A percentile compares a stretch with the other conserved stretches of the same genome.
Evolutionary conservation across 2,888 invertebrate genomes (phyloP).

Genomic region (Seira sanloemensis): DNA sequence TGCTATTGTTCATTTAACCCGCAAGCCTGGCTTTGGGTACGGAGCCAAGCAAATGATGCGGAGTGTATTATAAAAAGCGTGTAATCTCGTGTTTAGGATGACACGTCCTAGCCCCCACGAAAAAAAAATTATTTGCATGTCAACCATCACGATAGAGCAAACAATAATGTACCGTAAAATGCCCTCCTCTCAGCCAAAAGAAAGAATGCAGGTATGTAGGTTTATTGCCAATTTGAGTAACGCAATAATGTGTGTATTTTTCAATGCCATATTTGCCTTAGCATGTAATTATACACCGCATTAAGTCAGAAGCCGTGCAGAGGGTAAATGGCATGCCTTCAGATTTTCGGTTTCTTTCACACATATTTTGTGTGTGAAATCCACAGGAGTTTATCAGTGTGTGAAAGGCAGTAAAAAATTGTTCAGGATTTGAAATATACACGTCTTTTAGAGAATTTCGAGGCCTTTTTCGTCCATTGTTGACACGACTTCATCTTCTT

Average conservation of each 20-base stretch:
- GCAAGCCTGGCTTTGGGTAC: background rate
- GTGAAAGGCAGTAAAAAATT: constrained; percentile 34
- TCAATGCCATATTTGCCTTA: constrained; percentile 48
- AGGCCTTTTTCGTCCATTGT: background rate
- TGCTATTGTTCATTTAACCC: background rate
- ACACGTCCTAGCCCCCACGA: background rate
- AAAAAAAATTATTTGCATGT: constrained; percentile 62
- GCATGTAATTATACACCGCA: constrained; percentile 15
- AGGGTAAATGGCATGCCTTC: background rate
- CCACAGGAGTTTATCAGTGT: constrained; percentile 37
- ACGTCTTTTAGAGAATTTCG: background rate
- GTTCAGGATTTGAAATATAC: background rate
- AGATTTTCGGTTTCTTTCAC: constrained; percentile 60
- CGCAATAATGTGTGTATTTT: constrained; percentile 35
- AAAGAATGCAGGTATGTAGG: constrained; percentile 35
- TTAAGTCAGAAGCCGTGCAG: background rate
- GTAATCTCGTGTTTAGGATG: background rate
- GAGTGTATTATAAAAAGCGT: background rate
- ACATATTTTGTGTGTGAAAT: background rate
- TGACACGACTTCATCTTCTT: background rate
- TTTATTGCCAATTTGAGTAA: constrained; percentile 51
- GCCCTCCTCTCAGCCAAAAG: constrained; percentile 37
- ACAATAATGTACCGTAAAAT: constrained; percentile 61
- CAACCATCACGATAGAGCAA: constrained; percentile 41
- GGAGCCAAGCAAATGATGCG: background rate